Evolutionary conservation across 1,140 invertebrate species (phyloP), one percentile per base, ranked within the genome.

Genomic region (Cylas formicarius): DNA sequence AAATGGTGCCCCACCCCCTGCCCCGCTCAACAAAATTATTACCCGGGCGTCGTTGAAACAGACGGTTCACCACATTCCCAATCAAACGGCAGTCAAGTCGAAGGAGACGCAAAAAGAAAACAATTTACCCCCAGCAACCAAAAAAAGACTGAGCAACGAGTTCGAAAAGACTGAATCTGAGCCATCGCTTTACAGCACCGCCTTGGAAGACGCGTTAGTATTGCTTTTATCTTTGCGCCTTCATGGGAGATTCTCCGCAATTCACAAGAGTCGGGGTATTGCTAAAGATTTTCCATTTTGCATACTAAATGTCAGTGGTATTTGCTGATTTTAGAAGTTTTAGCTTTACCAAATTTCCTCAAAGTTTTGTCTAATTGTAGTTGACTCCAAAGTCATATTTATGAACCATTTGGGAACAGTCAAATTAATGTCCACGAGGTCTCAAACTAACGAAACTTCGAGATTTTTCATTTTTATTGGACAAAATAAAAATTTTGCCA

Each of bases 131-230:
- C 63, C 35, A 47, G 67, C 41, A 60, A 58, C 48, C 62, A 63
- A 60, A 27, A 62, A 54, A 45, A 66, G 52, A 58, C 62, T 73
- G 21, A 80, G 79, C 65, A 79, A 80, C 66, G 72, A 77, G 4
- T 78, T 77, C 21, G 72, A 76, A 33, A 74, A 66, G 47, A 69
- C 67, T 48, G 71, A 66, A 46, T 68, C 67, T 48, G 70, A 72
- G 45, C 71, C 72, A 48, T 80, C 78, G 2, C 63, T 86, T 4
- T 88, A 88, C 57, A 74, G 78, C 50, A 82, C 82, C 38, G 83
- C 84, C 13, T 70, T 84, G 49, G 83, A 86, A 62, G 81, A 84
- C 47, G 70, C 79, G 70, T 73, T 58, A 72, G 71, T 72, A 27
- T 45, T 27, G 32, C 16, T 32, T 42, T 18, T 23, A 23, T 36